These are phyloP conservation scores for Hydroisotoma schaefferi DNA, from an alignment of 2,888 invertebrate genomes.

Conservation along the genomic window DNA sequence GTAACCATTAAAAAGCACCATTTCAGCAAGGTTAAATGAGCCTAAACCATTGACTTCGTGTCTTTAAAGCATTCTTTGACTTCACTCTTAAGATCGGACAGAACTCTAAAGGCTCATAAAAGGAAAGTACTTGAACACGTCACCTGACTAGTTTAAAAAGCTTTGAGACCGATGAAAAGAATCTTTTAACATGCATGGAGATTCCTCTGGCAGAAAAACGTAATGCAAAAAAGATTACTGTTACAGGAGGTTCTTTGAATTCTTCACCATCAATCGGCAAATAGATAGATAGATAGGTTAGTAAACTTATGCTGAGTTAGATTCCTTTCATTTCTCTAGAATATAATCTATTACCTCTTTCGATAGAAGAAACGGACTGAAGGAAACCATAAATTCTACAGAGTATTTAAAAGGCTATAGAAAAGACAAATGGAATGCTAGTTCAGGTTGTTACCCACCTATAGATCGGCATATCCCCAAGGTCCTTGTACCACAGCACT, in stretches of 20 bases:
- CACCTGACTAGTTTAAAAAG: conserved; percentile 9
- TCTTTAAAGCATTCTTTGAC: not conserved
- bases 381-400: not conserved
- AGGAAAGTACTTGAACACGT: conserved; percentile 2
- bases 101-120: not conserved
- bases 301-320: not conserved
- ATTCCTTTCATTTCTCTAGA: too few species aligned
- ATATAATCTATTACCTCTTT: too few species aligned
- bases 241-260: too few species aligned
- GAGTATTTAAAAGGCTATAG: not conserved
- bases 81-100: not conserved
- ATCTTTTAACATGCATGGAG: conserved; percentile 25
- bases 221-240: too few species aligned
- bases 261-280: not conserved
- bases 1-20: conserved; percentile 1
- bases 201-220: not conserved
- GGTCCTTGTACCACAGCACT: conserved; percentile 88
- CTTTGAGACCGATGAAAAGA: not conserved
- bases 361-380: too few species aligned
- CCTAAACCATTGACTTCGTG: not conserved
- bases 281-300: not conserved
- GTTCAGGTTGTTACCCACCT: conserved; percentile 60
- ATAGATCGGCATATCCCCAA: conserved; percentile 73
- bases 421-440: not conserved
- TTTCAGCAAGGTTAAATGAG: conserved; percentile 6